A percentile compares a stretch with the other conserved stretches of the same genome.
These are phyloP conservation scores for Dicentrarchus labrax DNA, from an alignment of 2,113 vertebrate genomes.

Conservation along the genomic window DNA sequence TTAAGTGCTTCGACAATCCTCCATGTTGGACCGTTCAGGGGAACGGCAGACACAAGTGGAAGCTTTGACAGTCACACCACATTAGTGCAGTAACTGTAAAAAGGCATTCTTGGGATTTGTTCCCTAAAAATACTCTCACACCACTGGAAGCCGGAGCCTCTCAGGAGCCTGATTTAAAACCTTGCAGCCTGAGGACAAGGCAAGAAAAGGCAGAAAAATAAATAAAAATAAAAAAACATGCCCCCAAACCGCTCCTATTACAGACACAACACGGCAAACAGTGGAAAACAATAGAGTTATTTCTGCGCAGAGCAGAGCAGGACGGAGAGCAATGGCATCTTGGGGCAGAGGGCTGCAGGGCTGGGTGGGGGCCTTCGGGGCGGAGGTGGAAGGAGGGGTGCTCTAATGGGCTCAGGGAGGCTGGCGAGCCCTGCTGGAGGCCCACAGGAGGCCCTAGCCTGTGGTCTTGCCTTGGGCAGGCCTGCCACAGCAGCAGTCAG, in stretches of 20 bases:
- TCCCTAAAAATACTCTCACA: slow-evolving; percentile 74
- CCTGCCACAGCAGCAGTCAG: slow-evolving; percentile 84
- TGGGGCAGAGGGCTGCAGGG: slow-evolving; percentile 77
- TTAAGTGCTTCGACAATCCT: slow-evolving; percentile 52
- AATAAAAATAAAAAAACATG: slow-evolving; percentile 68
- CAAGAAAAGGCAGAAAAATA: slow-evolving; percentile 51
- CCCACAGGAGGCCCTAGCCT: slow-evolving; percentile 85
- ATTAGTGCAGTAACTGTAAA: slow-evolving; percentile 76
- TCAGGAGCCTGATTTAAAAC: slow-evolving; percentile 69
- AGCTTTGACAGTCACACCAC: slow-evolving; percentile 69
- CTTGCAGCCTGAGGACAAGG: slow-evolving; percentile 77
- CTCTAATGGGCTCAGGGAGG: slow-evolving; percentile 84
- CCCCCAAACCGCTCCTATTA: slow-evolving; percentile 68
- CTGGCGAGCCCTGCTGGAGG: slow-evolving; percentile 73
- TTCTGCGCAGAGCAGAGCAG: slow-evolving; percentile 57
- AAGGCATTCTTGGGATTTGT: slow-evolving; percentile 69
- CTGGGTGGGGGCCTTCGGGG: slow-evolving; percentile 67
- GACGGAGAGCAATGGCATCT: slow-evolving; percentile 78
- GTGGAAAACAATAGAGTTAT: slow-evolving; percentile 78
- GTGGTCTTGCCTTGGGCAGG: slow-evolving; percentile 88
- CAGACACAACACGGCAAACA: slow-evolving; percentile 66
- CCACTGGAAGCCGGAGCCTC: slow-evolving; percentile 43
- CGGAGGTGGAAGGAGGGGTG: slow-evolving; percentile 67
- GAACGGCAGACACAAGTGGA: slow-evolving; percentile 39
- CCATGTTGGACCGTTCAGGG: slow-evolving; percentile 51